A percentile compares a stretch with the other conserved stretches of the same genome.
These are phyloP conservation scores for Oasisia sp. DNA, from an alignment of 2,888 invertebrate genomes.

Conservation along the genomic window DNA sequence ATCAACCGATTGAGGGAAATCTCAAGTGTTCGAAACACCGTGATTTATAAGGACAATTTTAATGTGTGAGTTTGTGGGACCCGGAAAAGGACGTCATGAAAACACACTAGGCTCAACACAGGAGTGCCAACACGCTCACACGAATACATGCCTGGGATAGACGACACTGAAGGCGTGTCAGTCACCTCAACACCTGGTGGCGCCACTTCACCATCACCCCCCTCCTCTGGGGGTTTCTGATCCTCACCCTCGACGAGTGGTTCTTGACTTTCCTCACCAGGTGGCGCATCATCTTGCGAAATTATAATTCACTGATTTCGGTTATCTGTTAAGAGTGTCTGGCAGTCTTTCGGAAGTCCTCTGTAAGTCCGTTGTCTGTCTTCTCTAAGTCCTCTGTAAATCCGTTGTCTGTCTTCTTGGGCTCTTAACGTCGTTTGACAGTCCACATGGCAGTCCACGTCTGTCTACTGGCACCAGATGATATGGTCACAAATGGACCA, in stretches of 20 bases:
- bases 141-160: neutral
- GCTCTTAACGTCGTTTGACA: neutral
- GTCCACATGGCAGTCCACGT: neutral
- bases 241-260: conserved; percentile 26
- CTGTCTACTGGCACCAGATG: no score
- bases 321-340: neutral
- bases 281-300: neutral
- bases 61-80: neutral
- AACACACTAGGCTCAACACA: neutral
- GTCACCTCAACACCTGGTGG: conserved; percentile 26
- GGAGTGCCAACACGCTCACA: neutral
- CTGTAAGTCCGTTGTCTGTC: neutral
- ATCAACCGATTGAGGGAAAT: no score
- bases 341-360: neutral
- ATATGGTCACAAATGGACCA: no score
- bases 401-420: neutral
- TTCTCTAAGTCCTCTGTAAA: neutral
- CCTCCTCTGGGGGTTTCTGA: neutral
- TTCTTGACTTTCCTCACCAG: neutral
- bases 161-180: neutral
- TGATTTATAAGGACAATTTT: no score
- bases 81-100: neutral
- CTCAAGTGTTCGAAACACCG: no score
- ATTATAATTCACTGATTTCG: neutral
- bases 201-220: conserved; percentile 31